Evolutionary conservation across 2,797 vertebrate species (phyloP).

Genomic region (Cuniculus paca): DNA sequence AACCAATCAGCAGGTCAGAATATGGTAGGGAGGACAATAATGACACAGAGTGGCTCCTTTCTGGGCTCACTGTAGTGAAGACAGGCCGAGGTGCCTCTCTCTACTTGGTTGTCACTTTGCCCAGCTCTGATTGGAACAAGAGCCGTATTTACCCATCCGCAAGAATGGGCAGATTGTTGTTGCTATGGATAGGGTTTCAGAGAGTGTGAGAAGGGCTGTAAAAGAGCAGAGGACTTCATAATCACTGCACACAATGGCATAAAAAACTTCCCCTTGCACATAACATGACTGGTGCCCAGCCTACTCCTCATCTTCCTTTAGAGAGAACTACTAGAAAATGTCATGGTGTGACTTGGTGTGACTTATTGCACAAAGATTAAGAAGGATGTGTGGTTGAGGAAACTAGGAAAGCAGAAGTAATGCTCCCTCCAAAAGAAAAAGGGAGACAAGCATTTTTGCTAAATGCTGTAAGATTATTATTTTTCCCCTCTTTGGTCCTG

Average conservation of each 20-base stretch:
- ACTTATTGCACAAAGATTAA: background rate
- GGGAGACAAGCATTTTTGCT: background rate
- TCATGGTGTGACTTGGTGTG: background rate
- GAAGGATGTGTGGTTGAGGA: background rate
- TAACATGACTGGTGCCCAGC: background rate
- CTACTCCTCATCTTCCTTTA: accelerated
- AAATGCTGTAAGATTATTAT: background rate
- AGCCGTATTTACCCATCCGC: background rate
- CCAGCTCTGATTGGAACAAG: background rate
- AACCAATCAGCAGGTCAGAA: background rate
- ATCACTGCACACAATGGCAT: background rate
- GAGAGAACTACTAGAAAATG: background rate
- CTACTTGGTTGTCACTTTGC: background rate
- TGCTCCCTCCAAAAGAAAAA: background rate
- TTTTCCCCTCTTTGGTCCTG: background rate
- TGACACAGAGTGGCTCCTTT: background rate
- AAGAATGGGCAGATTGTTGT: background rate
- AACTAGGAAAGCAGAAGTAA: background rate
- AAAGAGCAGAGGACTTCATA: background rate
- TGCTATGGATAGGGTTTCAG: background rate
- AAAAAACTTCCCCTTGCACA: background rate
- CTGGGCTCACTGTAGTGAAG: background rate
- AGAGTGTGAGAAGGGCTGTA: background rate
- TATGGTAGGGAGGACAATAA: background rate
- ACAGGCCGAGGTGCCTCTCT: background rate